Evolutionary conservation across 1,140 invertebrate species (phyloP).

Genomic region (Conopomorpha cramerella): DNA sequence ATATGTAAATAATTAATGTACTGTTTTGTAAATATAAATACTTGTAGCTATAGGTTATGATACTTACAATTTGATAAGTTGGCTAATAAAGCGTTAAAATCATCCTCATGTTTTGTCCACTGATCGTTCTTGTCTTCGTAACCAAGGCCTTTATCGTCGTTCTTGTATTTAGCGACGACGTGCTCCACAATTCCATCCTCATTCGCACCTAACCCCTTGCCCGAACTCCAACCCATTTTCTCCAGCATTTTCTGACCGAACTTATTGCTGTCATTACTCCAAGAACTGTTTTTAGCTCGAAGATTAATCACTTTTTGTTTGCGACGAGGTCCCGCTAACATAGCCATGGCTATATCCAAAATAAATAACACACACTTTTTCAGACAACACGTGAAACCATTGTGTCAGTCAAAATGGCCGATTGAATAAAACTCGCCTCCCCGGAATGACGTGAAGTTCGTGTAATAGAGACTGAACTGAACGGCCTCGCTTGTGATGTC

Average conservation of each 20-base stretch:
- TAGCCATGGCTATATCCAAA: conserved; percentile 29
- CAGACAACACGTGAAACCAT: too few species aligned
- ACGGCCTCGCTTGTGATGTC: too few species aligned
- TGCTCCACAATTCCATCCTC: conserved; percentile 82
- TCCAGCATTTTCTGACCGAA: conserved; percentile 90
- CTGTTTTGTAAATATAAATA: too few species aligned
- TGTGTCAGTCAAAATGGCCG: conserved; percentile 11
- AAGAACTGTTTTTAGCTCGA: conserved; percentile 50
- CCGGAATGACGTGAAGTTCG: too few species aligned
- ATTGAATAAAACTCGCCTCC: too few species aligned
- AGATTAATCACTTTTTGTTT: conserved; percentile 57
- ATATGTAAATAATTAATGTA: too few species aligned
- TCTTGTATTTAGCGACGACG: conserved; percentile 76
- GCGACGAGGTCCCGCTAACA: conserved; percentile 54
- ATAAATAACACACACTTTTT: too few species aligned
- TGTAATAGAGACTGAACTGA: too few species aligned
- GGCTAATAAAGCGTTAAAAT: conserved; percentile 66
- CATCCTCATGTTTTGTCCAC: conserved; percentile 82
- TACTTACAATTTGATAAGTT: conserved; percentile 51
- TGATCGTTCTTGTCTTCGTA: conserved; percentile 75
- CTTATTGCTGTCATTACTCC: conserved; percentile 70
- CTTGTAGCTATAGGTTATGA: too few species aligned
- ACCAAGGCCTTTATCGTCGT: conserved; percentile 79
- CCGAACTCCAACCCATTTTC: conserved; percentile 92
- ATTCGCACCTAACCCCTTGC: conserved; percentile 85